Base-by-base conservation (phyloP, 1,140 invertebrate species). In the Drosophila lacteicornis region DNA sequence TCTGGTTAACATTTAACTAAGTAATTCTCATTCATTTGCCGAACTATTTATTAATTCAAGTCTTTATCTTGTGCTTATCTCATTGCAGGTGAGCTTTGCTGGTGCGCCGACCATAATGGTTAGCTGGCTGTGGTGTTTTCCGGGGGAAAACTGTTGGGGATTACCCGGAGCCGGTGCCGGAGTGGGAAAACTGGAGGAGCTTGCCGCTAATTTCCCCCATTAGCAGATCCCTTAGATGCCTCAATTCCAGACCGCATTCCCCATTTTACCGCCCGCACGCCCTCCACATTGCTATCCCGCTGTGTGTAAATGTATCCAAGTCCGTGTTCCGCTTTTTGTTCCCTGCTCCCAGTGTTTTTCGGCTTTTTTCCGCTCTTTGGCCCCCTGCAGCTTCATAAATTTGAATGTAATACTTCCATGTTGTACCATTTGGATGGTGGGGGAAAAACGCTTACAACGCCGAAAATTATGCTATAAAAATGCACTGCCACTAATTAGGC, bases 381-480 rank as follows among this genome's bases (percentile, higher is more conserved):
- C 7, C 51, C 46, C 47, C 22, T 38, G 82, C 60, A 75, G 82
- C 75, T 84, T 88, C 84, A 83, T 87, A 87, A 87, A 87, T 88
- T 83, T 87, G 82, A 83, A 87, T 87, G 83, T 87, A 71, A 88
- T 87, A 83, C 87, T 80, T 80, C 59, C 76, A 80, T 87, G 84
- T 88, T 88, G 66, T 88, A 67, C 86, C 71, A 88, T 73, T 87
- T 87, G 71, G 65, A 73, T 78, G 84, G 62, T 65, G 76, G 63
- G 60, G 27, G 40, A 67, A 79, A 82, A 88, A 63, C 70, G 84
- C 70, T 81, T 84, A 88, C 85, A 88, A 84, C 85, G 63, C 85
- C 85, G 56, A 84, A 88, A 88, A 88, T 90, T 81, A 88, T 88
- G 85, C 85, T 73, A 88, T 88, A 90, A 88, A 88, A 88, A 84